Base-by-base conservation (phyloP, 1,140 invertebrate species). In the Drosophila albomicans region DNA sequence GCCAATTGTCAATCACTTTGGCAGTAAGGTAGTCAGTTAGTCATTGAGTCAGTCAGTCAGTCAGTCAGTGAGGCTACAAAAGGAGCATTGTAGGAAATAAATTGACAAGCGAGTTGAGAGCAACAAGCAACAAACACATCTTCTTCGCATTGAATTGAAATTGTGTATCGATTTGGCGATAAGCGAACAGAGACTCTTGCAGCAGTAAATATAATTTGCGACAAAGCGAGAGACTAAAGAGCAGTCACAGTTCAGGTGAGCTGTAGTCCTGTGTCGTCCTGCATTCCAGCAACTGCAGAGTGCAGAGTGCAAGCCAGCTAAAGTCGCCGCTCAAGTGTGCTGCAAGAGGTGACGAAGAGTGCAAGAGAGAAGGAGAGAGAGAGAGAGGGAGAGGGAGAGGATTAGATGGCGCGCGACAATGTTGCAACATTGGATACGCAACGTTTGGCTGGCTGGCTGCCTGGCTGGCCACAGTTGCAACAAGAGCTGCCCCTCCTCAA, bases 131-230 rank as follows among this genome's bases (percentile, higher is more conserved):
- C 35, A 32, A 32, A 32, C 30, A 32, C 5, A 25, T 25, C 20
- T 25, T 25, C 20, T 28, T 16, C 11, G 3, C 49, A 52, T n/a
- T 30, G 20, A 28, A n/a, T 52, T 30, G 49, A 52, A 30, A 52
- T 32, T 15, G 5, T 35, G 28, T 54, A 28, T 54, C 8, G 8
- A 13, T 52, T 32, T 30, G 1, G 5, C 11, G 6, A 35, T 7
- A 35, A 38, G 35, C 35, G 35, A 38, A 10, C 7, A 5, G 20
- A 32, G 20, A 46, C 43, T 45, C 11, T 16, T 8, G 38, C 38
- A 41, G 38, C 38, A 41, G 38, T n/a, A 52, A 54, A 54, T 32
- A 54, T 54, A 8, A 15, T 54, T 32, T 54, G 13, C 11, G 41
- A 43, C 41, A 15, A 52, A 13, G 5, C 5, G 13, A 7, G 30